Evolutionary conservation across 2,797 vertebrate species (phyloP), one percentile per base, ranked within the genome.

Genomic region (Centroberyx gerrardi): DNA sequence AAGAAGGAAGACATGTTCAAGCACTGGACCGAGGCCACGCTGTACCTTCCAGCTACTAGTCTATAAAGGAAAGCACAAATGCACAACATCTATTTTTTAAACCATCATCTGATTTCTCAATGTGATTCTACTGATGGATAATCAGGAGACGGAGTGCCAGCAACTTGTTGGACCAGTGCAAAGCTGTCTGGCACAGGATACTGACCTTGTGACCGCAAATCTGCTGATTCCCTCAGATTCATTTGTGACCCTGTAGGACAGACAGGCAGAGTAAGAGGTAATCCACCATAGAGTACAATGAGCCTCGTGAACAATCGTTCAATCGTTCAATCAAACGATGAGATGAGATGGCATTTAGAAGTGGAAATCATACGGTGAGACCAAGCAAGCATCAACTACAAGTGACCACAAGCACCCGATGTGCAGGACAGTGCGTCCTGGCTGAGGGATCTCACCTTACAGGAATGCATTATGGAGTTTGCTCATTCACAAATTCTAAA

Each of bases 211-310:
- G 97, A 98, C 92, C 97, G 97, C 94, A 98, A 97, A 94, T 98
- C 97, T 95, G 97, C 97, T 90, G 97, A 97, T 95, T 98, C 97
- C 95, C 97, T 97, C 97, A 98, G 97, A 95, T 98, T 98, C 96
- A 97, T 98, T 96, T 98, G 97, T 66, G 97, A 98, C 96, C 97
- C 97, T 98, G 90, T 51, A 63, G 82, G 62, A 89, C 75, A 93
- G 84, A 91, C 68, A 55, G 31, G 42, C 15, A 61, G 71, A 44
- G 56, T 86, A 22, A 89, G 72, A 76, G 28, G 15, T 67, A 44
- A 62, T 73, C 68, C 72, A 63, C 28, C 29, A 33, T 18, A 33
- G 14, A 62, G 55, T 2, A 68, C 76, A 61, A 44, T 2, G 0
- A 61, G 59, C 52, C 36, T 68, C 29, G 6, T 5, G 31, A 72